A percentile compares a stretch with the other conserved stretches of the same genome.
phyloP scores from a whole-genome alignment of 2,888 invertebrate species.

The Gortyna flavago region DNA sequence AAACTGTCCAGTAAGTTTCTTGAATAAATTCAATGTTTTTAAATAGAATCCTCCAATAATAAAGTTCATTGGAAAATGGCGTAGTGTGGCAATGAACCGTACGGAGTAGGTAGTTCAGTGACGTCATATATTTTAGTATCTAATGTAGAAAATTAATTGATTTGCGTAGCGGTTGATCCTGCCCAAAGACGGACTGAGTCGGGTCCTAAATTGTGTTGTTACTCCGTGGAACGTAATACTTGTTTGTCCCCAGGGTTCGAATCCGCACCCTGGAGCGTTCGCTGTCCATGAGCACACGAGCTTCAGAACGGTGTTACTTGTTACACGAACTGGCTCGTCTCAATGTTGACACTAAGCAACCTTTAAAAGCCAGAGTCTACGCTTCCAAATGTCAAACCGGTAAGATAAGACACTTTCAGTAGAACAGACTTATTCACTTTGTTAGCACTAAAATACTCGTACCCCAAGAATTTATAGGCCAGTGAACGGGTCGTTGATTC shows the following conservation, averaged over 20 bases:
- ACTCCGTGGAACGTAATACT: neutral
- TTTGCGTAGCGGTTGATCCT: neutral
- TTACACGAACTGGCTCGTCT: conserved; percentile 84
- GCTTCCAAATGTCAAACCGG: conserved; percentile 84
- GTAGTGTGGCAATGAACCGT: neutral
- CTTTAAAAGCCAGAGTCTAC: conserved; percentile 79
- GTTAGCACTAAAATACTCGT: conserved; percentile 56
- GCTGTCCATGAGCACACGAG: conserved; percentile 76
- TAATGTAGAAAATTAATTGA: neutral
- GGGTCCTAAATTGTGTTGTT: neutral
- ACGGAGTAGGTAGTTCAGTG: conserved; percentile 1
- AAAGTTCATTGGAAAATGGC: neutral
- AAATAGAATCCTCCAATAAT: neutral
- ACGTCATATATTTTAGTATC: neutral
- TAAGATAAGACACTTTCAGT: conserved; percentile 63
- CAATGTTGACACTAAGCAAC: conserved; percentile 80
- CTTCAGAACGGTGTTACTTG: conserved; percentile 83
- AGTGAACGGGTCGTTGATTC: conserved; percentile 54
- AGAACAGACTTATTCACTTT: conserved; percentile 48
- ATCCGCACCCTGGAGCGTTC: conserved; percentile 79
- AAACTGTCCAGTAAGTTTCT: neutral
- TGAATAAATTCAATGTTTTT: neutral
- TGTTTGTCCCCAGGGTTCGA: conserved; percentile 74
- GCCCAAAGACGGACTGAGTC: neutral
- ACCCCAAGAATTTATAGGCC: conserved; percentile 48